Conservation (phyloP, 2,113 vertebrate species). For the Chionomys nivalis region DNA sequence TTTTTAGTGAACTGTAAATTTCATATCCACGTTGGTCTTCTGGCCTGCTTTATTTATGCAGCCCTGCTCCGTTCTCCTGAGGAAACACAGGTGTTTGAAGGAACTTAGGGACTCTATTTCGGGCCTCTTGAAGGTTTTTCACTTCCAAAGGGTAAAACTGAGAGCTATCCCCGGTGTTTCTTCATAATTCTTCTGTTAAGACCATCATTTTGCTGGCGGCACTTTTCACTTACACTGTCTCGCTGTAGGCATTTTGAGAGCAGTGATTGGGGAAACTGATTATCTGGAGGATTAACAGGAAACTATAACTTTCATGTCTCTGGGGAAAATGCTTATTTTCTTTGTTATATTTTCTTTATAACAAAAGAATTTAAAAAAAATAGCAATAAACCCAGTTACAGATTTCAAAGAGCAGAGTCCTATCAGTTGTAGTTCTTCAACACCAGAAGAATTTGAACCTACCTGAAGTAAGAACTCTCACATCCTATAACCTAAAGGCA, state of each 20-base stretch:
- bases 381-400: background rate
- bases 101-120: background rate
- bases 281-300: background rate
- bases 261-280: background rate
- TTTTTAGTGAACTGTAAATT: background rate
- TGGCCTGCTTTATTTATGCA: background rate
- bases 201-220: background rate
- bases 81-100: background rate
- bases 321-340: background rate
- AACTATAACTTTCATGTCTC: background rate
- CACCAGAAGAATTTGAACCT: background rate
- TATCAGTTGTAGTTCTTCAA: background rate
- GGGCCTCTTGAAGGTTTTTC: background rate
- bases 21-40: background rate
- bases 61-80: background rate
- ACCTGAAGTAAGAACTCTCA: background rate
- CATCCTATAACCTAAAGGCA: background rate
- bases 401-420: background rate
- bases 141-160: background rate
- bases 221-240: background rate
- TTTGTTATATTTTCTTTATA: background rate
- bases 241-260: background rate
- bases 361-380: conserved; percentile 18
- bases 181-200: background rate
- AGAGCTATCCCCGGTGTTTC: background rate